Evolutionary conservation across 23 tunicate species (phyloP).

Genomic region (Diplosoma virens): DNA sequence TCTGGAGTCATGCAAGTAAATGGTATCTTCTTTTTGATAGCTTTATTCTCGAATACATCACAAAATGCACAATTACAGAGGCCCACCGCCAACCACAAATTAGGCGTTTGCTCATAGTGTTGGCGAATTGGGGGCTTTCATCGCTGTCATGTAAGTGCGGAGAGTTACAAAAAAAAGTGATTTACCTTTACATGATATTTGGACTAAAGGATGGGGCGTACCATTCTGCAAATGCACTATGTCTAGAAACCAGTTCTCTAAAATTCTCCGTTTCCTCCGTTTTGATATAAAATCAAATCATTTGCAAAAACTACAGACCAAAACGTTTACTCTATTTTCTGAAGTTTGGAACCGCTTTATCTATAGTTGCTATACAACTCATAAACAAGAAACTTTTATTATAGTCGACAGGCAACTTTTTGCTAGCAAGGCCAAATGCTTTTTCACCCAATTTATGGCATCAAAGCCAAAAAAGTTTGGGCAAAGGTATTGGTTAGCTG

Average conservation of each 20-base stretch:
- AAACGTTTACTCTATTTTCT: not conserved
- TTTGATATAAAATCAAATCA: slow-evolving; percentile 10
- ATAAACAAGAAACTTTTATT: slow-evolving; percentile 9
- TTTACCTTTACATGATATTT: not conserved
- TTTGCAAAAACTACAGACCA: not conserved
- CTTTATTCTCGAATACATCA: slow-evolving; percentile 4
- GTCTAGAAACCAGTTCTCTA: slow-evolving; percentile 1
- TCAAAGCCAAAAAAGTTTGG: too few relatives aligned
- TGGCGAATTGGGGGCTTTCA: slow-evolving; percentile 2
- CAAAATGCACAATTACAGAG: slow-evolving; percentile 10
- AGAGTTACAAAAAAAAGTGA: not conserved
- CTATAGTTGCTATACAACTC: slow-evolving; percentile 1
- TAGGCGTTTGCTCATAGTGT: slow-evolving; percentile 3
- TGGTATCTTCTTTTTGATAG: slow-evolving; percentile 8
- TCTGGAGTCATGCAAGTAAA: not conserved
- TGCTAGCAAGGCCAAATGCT: not conserved
- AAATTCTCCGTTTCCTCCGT: slow-evolving; percentile 6
- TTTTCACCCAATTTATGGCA: too few relatives aligned
- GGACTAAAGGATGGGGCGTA: not conserved
- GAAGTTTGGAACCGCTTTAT: too few relatives aligned
- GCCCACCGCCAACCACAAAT: slow-evolving; percentile 17
- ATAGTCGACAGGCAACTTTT: slow-evolving; percentile 3
- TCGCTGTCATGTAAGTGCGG: not conserved
- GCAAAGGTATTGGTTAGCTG: too few relatives aligned
- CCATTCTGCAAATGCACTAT: not conserved